Evolutionary conservation across 2,113 vertebrate species (phyloP).

Genomic region (Malaclemys terrapin): DNA sequence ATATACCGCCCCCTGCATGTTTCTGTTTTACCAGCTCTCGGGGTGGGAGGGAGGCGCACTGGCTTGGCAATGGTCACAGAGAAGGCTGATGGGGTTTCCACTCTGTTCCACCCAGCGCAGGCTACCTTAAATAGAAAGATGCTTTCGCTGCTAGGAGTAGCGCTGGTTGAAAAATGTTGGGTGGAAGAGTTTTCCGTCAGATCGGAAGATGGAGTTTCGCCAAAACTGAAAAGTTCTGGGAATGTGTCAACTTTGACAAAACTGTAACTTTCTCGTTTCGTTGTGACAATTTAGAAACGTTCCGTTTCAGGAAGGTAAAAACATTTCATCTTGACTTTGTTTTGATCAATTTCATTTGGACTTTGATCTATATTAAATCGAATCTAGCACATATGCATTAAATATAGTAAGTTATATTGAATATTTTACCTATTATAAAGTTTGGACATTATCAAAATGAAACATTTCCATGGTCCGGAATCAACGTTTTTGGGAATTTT

Average conservation of each 20-base stretch:
- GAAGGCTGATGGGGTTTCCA: background rate
- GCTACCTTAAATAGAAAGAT: background rate
- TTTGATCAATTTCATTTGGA: too few relatives aligned
- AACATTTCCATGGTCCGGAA: background rate
- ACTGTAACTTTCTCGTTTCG: background rate
- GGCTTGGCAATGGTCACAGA: background rate
- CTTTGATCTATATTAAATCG: background rate
- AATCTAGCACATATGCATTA: background rate
- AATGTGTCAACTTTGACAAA: background rate
- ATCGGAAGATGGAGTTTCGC: background rate
- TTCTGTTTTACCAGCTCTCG: background rate
- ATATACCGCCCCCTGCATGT: fast-evolving
- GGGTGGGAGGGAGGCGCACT: too few relatives aligned
- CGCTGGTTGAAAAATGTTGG: background rate
- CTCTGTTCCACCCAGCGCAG: background rate
- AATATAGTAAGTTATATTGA: background rate
- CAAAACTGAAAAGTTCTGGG: background rate
- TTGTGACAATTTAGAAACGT: background rate
- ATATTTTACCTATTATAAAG: background rate
- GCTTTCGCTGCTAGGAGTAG: background rate
- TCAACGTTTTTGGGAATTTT: background rate
- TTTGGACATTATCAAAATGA: background rate
- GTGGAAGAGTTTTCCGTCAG: background rate
- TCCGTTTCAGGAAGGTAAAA: background rate
- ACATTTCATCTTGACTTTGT: background rate